phyloP scores from a whole-genome alignment of 2,113 vertebrate species.

The Actenoides hombroni region DNA sequence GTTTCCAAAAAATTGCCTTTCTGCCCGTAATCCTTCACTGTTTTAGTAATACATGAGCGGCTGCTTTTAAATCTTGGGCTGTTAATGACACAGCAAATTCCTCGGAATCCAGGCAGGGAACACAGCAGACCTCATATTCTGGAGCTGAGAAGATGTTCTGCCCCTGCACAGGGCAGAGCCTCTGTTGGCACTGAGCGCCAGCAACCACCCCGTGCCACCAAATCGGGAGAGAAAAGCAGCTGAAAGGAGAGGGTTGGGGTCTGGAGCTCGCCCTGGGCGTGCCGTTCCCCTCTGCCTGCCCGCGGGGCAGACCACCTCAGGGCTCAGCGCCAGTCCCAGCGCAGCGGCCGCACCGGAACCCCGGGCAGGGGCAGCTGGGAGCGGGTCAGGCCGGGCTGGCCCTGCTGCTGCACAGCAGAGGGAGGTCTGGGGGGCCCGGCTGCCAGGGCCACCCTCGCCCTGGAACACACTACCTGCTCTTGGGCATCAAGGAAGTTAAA shows the following conservation, averaged over 20 bases:
- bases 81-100: background rate
- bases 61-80: background rate
- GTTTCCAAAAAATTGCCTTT: background rate
- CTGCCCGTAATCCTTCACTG: background rate
- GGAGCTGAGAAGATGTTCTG: background rate
- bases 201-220: background rate
- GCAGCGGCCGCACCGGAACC: background rate
- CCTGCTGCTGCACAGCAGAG: too few species aligned
- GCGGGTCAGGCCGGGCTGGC: background rate
- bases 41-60: background rate
- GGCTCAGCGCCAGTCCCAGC: background rate
- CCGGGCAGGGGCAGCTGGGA: background rate
- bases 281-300: background rate
- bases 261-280: background rate
- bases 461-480: background rate
- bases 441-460: background rate
- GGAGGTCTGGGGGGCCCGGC: background rate
- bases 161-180: background rate
- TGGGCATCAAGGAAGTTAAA: background rate
- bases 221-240: background rate
- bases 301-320: background rate
- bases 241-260: background rate
- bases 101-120: background rate
- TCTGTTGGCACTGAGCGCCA: background rate
- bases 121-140: background rate